Evolutionary conservation across 2,797 vertebrate genomes (phyloP).

Genomic region (Brachyalestes nurse): DNA sequence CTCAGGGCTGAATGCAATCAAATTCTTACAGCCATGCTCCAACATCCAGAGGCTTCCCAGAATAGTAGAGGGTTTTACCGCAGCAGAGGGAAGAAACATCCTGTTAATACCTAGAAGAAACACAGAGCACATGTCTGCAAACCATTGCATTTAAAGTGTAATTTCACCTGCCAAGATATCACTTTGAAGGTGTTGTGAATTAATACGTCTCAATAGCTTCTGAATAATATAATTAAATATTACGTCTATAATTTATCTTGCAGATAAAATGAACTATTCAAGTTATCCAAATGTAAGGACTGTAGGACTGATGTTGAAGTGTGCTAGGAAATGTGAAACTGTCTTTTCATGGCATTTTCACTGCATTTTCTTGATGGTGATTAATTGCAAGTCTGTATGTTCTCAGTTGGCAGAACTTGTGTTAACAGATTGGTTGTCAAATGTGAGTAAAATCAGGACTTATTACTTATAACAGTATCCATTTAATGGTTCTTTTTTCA

Average conservation of each 20-base stretch:
- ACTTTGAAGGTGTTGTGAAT: no score
- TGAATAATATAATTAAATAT: not conserved
- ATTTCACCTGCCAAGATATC: not conserved
- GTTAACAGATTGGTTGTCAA: not conserved
- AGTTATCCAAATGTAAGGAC: not conserved
- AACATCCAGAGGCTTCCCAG: no score
- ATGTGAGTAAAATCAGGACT: not conserved
- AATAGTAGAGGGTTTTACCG: not conserved
- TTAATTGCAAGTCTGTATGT: not conserved
- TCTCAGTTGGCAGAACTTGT: not conserved
- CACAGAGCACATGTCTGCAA: no score
- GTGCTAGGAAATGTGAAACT: not conserved
- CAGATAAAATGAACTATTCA: not conserved
- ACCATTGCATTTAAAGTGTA: not conserved
- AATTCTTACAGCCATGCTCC: no score
- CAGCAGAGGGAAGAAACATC: not conserved
- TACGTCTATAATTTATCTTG: no score
- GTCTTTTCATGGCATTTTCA: not conserved
- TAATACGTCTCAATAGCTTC: no score
- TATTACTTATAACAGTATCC: not conserved
- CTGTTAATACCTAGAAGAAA: no score
- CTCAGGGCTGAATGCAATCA: no score
- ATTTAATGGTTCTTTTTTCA: not conserved
- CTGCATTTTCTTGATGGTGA: not conserved
- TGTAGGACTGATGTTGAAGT: not conserved